phyloP scores from a whole-genome alignment of 2,888 invertebrate species.

The Eupeodes luniger region DNA sequence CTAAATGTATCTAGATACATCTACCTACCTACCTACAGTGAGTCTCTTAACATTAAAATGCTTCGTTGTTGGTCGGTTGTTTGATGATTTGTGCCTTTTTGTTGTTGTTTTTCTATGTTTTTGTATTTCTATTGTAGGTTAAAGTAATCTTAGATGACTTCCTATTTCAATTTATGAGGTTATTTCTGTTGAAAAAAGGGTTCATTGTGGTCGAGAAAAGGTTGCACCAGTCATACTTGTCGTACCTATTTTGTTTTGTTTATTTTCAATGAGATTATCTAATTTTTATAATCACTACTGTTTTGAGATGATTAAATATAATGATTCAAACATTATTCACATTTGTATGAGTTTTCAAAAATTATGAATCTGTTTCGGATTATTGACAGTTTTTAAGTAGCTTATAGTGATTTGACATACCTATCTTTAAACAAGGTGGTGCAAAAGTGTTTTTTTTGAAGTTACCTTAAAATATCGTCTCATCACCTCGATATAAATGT shows the following conservation, averaged over 20 bases:
- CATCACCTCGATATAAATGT: no score
- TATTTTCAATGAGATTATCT: neutral
- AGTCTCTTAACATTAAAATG: no score
- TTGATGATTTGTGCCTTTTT: conserved; percentile 39
- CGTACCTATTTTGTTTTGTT: neutral
- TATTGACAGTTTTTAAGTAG: no score
- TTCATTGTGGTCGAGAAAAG: neutral
- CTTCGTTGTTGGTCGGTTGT: conserved; percentile 26
- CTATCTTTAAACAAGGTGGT: no score
- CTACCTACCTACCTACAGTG: neutral
- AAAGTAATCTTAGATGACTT: conserved; percentile 60
- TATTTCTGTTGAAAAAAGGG: conserved; percentile 15
- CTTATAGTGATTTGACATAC: no score
- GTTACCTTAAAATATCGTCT: no score
- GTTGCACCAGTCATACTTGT: neutral
- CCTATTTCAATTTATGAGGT: conserved; percentile 70
- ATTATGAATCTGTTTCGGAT: no score
- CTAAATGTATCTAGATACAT: conserved; percentile 9
- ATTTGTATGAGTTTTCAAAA: no score
- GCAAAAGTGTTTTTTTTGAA: no score
- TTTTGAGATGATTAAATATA: neutral
- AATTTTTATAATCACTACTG: neutral
- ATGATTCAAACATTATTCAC: neutral
- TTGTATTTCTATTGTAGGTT: conserved; percentile 31
- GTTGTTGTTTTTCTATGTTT: conserved; percentile 16